Percentiles rank a stretch among this genome's conserved stretches.
phyloP scores from a whole-genome alignment of 2,797 vertebrate genomes.

The Emydoidea blandingii region DNA sequence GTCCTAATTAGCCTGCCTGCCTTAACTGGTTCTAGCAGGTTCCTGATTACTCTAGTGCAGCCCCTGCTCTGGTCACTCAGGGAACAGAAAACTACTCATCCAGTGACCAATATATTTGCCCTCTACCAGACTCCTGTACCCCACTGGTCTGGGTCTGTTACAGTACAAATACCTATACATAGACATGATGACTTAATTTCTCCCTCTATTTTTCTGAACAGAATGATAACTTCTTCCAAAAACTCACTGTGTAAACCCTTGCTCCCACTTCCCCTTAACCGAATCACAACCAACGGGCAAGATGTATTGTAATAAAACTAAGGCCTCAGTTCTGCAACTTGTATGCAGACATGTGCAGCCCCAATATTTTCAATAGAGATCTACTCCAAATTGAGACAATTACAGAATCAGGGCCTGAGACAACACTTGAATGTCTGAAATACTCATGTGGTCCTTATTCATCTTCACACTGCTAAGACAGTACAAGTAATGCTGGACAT shows the following conservation, averaged over 20 bases:
- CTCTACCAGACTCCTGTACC: no score
- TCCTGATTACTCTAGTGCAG: no score
- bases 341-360: background rate
- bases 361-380: background rate
- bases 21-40: no score
- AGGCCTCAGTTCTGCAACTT: background rate
- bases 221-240: background rate
- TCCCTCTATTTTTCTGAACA: background rate
- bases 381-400: background rate
- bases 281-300: background rate
- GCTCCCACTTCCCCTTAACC: background rate
- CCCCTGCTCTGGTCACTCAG: no score
- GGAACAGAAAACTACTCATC: no score
- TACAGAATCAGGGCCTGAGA: background rate
- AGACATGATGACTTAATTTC: background rate
- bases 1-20: no score
- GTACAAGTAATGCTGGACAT: background rate
- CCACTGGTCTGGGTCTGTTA: no score
- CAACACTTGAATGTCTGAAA: background rate
- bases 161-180: background rate
- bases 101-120: no score
- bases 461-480: background rate
- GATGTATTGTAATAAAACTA: background rate
- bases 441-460: background rate
- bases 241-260: background rate